Evolutionary conservation across 2,888 invertebrate genomes (phyloP), one percentile per base, ranked within the genome.

Genomic region (Lasioglossum villosulum): DNA sequence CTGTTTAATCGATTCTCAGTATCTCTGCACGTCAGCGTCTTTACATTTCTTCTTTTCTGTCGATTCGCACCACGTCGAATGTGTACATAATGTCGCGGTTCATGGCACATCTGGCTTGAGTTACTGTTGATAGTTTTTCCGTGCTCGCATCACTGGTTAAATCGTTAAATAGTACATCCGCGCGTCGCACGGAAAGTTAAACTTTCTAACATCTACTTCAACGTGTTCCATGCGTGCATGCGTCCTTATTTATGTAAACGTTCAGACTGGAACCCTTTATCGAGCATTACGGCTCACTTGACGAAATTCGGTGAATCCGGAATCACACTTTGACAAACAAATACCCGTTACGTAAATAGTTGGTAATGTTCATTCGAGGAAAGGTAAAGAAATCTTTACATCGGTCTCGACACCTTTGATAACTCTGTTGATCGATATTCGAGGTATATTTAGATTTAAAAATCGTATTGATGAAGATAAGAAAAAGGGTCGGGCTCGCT

Each of bases 21-120:
- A 72, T 70, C 73, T 78, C 73, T 0, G 12, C 16, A 30, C 59
- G 59, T 59, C 59, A 27, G 27, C 16, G 27, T 63, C 59, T 63
- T 12, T 73, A 70, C 80, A 39, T 68, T 86, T 34, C 56, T 34
- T 71, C 71, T 59, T 81, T 86, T 76, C 80, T 19, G 39, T 71
- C 70, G 63, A 70, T 78, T 79, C 78, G 42, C 71, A 34, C 27
- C 48, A 19, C 71, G 73, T 34, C 76, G 76, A 68, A 73, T 75
- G 79, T 81, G 74, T 82, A 75, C 83, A 85, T 84, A 82, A 84
- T 82, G 84, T 90, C 82, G 79, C 86, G 80, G 80, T 89, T 88
- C 72, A 82, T 81, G 45, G 78, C 77, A 89, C 91, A 93, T 92
- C 91, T 92, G 91, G 82, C 78, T 90, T 88, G 86, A 92, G 86